phyloP scores from a whole-genome alignment of 2,888 invertebrate species.

The Octonoba sinensis region DNA sequence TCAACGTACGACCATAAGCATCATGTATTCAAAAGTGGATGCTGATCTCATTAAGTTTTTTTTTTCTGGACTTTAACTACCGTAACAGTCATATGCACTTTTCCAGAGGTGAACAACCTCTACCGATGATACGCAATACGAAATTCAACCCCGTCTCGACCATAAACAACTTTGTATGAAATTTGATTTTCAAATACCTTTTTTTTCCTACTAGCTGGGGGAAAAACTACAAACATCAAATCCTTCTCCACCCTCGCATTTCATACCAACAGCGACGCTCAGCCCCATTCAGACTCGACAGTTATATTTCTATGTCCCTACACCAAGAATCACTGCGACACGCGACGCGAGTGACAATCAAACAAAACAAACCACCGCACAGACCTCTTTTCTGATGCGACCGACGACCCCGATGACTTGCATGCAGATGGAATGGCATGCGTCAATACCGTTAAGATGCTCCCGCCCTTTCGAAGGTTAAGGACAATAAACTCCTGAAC shows the following conservation, averaged over 20 bases:
- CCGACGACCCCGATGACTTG: neutral
- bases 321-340: constrained; percentile 1
- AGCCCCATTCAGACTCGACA: constrained; percentile 34
- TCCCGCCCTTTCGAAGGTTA: constrained; percentile 12
- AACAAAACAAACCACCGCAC: constrained; percentile 34
- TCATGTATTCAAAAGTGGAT: too few species aligned
- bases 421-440: neutral
- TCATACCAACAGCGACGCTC: neutral
- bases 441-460: neutral
- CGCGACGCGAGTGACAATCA: constrained; percentile 6
- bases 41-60: too few species aligned
- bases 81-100: too few species aligned
- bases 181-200: too few species aligned
- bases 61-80: too few species aligned
- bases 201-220: too few species aligned
- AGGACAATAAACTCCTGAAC: constrained; percentile 14
- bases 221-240: neutral
- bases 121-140: too few species aligned
- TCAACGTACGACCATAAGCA: too few species aligned
- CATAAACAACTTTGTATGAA: too few species aligned
- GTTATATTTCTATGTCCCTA: constrained; percentile 16
- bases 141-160: too few species aligned
- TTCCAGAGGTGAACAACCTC: too few species aligned
- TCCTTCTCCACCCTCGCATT: neutral
- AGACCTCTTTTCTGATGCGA: neutral